These are phyloP conservation scores for Pterostichus niger DNA, from an alignment of 2,888 invertebrate genomes.

Conservation along the genomic window DNA sequence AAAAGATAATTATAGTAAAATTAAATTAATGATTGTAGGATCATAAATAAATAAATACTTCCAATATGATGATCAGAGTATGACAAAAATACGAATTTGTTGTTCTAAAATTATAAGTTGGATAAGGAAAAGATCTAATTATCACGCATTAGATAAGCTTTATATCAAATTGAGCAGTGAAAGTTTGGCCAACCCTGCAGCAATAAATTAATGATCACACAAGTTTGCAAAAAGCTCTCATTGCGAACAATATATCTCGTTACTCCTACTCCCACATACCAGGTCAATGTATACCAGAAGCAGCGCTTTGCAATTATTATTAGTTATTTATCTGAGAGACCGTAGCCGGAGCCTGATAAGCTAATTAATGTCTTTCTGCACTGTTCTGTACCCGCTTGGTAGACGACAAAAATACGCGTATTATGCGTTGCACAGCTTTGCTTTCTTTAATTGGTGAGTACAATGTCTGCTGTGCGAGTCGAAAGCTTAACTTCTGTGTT, in stretches of 20 bases:
- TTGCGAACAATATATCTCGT: constrained; percentile 53
- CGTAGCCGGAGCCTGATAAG: constrained; percentile 47
- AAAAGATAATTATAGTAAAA: too few relatives aligned
- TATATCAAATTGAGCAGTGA: not conserved
- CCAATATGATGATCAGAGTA: too few relatives aligned
- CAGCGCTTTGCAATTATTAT: constrained; percentile 57
- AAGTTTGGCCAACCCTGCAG: constrained; percentile 10
- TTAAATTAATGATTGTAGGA: too few relatives aligned
- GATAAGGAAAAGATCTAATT: not conserved
- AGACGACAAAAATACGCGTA: constrained; percentile 57
- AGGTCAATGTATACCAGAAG: constrained; percentile 38
- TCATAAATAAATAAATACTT: too few relatives aligned
- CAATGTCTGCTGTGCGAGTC: not conserved
- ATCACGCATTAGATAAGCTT: not conserved
- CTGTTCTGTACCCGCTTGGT: constrained; percentile 6
- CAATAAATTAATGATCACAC: constrained; percentile 41
- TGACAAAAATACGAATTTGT: too few relatives aligned
- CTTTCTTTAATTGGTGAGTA: constrained; percentile 54
- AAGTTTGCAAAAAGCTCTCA: constrained; percentile 15
- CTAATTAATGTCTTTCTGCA: constrained; percentile 61
- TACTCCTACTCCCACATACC: constrained; percentile 44
- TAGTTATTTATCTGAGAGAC: constrained; percentile 38
- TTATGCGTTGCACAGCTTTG: constrained; percentile 23
- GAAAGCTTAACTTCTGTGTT: constrained; percentile 11
- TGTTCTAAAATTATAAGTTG: too few relatives aligned